These are phyloP conservation scores for Siderastrea siderea DNA, from an alignment of 92 coral and sea anemone genomes.

Conservation along the genomic window DNA sequence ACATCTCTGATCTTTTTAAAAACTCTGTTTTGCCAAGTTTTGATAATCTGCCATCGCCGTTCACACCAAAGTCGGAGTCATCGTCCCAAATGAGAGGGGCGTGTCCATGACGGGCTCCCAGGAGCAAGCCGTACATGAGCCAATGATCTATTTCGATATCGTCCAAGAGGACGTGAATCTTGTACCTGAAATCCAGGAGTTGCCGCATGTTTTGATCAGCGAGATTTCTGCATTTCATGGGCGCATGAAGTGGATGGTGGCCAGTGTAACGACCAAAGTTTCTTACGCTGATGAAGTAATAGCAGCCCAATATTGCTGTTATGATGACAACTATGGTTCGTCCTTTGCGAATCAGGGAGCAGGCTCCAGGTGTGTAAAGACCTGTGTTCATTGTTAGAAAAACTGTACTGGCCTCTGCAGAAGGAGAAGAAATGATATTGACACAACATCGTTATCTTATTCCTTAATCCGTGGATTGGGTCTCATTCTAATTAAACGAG, in stretches of 20 bases:
- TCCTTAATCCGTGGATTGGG: too few species aligned
- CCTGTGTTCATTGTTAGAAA: too few species aligned
- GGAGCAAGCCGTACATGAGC: conserved; percentile 76
- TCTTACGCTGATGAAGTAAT: background rate
- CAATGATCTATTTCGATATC: conserved; percentile 59
- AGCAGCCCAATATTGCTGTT: background rate
- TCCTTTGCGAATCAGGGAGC: background rate
- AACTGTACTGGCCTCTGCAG: background rate
- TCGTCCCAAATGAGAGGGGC: conserved; percentile 80
- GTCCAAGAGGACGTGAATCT: conserved; percentile 50
- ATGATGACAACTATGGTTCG: background rate
- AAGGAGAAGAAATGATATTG: too few species aligned
- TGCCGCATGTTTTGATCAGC: conserved; percentile 30
- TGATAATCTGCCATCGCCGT: conserved; percentile 51
- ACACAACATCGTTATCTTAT: too few species aligned
- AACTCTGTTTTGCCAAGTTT: conserved; percentile 19
- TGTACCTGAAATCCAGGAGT: conserved; percentile 54
- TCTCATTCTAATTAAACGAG: too few species aligned
- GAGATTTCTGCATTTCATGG: conserved; percentile 26
- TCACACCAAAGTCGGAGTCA: conserved; percentile 71
- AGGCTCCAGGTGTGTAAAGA: too few species aligned
- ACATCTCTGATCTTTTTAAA: conserved; percentile 29
- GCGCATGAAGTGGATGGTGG: background rate
- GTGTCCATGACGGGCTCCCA: conserved; percentile 68
- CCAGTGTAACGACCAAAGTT: conserved; percentile 14